Evolutionary conservation across 2,888 invertebrate genomes (phyloP), one percentile per base, ranked within the genome.

Genomic region (Brassicogethes aeneus): DNA sequence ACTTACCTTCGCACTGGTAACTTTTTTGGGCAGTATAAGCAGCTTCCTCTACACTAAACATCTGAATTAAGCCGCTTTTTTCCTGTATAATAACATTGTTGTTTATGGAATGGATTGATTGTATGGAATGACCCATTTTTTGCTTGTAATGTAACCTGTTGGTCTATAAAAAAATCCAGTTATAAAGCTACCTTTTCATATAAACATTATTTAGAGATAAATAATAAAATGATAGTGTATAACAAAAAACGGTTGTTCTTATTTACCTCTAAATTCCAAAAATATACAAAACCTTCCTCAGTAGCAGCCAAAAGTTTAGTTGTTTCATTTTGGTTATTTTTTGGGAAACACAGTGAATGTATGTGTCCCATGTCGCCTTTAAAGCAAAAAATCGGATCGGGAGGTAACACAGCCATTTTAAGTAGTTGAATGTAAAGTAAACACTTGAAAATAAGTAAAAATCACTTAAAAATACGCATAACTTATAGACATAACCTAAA

Each of bases 201-300:
- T n/a, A n/a, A n/a, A n/a, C n/a, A n/a, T n/a, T n/a, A n/a, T n/a
- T n/a, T n/a, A n/a, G n/a, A n/a, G n/a, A n/a, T n/a, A n/a, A n/a
- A n/a, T n/a, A n/a, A n/a, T n/a, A n/a, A n/a, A n/a, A n/a, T n/a
- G n/a, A n/a, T n/a, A n/a, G n/a, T n/a, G n/a, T n/a, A n/a, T n/a
- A n/a, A n/a, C n/a, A n/a, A n/a, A n/a, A n/a, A n/a, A n/a, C n/a
- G n/a, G n/a, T n/a, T n/a, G n/a, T n/a, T n/a, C n/a, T n/a, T n/a
- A n/a, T n/a, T 62, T 70, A 86, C 86, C 73, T 82, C 79, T 64
- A 88, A 73, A 70, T 87, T 82, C 83, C 85, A 88, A 61, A 84
- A 75, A 66, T 82, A 80, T 53, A 87, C 76, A 57, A 72, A 77
- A 53, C 88, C 88, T 62, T 76, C 79, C 61, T 80, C 76, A 17